Evolutionary conservation across 2,113 vertebrate genomes (phyloP).

Genomic region (Trinectes maculatus): DNA sequence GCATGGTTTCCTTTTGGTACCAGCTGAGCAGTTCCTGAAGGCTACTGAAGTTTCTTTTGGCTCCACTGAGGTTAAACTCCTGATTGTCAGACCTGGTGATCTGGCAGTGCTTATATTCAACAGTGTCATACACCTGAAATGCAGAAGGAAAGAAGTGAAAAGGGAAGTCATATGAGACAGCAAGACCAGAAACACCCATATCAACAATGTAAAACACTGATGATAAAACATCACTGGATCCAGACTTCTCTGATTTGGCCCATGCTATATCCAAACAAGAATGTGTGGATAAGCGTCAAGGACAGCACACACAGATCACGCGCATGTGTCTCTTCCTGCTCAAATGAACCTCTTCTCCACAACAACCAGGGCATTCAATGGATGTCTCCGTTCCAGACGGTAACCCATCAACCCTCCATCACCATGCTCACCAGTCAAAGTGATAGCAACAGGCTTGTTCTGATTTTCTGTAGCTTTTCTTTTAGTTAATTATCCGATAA

Average conservation of each 20-base stretch:
- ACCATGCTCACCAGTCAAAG: too few relatives aligned
- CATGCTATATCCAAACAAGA: neutral
- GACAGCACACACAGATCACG: neutral
- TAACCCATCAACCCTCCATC: too few relatives aligned
- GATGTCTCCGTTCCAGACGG: neutral
- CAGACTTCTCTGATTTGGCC: neutral
- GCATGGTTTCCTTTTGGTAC: slow-evolving; percentile 97
- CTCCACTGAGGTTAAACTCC: slow-evolving; percentile 93
- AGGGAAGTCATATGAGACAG: too few relatives aligned
- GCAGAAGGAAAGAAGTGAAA: slow-evolving; percentile 38
- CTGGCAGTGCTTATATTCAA: slow-evolving; percentile 94
- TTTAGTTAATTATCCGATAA: too few relatives aligned
- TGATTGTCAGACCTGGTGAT: slow-evolving; percentile 87
- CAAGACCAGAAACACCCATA: too few relatives aligned
- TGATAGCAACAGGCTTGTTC: too few relatives aligned
- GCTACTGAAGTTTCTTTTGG: slow-evolving; percentile 90
- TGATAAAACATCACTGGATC: slow-evolving; percentile 5
- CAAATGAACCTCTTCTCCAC: neutral
- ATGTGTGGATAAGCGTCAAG: slow-evolving; percentile 2
- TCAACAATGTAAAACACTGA: too few relatives aligned
- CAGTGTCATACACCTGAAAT: slow-evolving; percentile 75
- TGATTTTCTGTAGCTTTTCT: too few relatives aligned
- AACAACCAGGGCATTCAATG: neutral
- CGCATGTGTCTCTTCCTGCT: neutral
- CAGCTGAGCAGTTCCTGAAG: slow-evolving; percentile 92